A percentile compares a stretch with the other conserved stretches of the same genome.
phyloP scores from a whole-genome alignment of 2,113 vertebrate species.

The Plecturocebus donacophilus region DNA sequence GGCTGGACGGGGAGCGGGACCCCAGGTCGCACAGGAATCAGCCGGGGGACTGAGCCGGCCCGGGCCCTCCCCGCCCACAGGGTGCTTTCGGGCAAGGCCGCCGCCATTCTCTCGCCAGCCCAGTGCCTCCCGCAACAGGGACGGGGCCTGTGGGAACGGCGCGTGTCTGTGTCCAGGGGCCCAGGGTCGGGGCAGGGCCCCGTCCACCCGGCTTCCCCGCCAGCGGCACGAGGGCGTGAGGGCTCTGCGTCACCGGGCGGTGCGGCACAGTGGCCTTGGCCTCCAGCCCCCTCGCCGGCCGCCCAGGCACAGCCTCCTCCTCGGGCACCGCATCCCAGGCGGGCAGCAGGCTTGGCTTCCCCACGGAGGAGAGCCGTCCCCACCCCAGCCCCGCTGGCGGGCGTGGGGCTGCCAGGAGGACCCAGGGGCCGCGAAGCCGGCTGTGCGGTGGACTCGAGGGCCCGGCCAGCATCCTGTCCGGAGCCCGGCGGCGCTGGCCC shows the following conservation, averaged over 20 bases:
- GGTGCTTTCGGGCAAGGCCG: not conserved
- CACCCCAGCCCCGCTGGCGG: rapidly evolving
- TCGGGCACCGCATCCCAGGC: not conserved
- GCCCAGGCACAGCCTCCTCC: not conserved
- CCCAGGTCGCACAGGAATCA: not conserved
- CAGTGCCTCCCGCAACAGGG: not conserved
- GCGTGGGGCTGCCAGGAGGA: not conserved
- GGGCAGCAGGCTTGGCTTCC: not conserved
- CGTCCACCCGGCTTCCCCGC: not conserved
- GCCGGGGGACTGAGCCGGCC: not conserved
- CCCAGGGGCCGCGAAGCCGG: not conserved
- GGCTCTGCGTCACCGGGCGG: not conserved
- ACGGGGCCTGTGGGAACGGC: not conserved
- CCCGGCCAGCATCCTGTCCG: rapidly evolving
- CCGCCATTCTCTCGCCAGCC: not conserved
- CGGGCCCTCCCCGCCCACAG: not conserved
- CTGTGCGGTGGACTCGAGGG: rapidly evolving
- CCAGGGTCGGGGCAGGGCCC: not conserved
- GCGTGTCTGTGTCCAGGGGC: rapidly evolving
- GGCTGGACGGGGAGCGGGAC: not conserved
- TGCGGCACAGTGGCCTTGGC: not conserved
- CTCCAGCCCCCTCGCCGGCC: not conserved
- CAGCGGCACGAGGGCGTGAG: not conserved
- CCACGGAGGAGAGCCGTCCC: not conserved
- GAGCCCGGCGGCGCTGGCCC: not conserved